These are phyloP conservation scores for Megalopta genalis DNA, from an alignment of 1,140 invertebrate genomes.

Conservation along the genomic window DNA sequence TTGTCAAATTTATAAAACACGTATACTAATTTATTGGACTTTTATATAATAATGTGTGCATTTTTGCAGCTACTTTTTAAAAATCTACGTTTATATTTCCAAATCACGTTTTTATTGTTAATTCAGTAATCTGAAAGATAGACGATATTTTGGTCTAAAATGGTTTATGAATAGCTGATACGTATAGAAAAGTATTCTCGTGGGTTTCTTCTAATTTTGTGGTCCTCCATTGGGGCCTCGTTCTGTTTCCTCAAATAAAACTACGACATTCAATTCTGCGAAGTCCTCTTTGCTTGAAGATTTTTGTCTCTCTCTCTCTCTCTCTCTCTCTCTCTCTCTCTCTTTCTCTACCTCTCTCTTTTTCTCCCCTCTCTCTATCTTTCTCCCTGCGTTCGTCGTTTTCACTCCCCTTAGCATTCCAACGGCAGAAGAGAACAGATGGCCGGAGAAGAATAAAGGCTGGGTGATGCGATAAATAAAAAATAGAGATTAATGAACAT, in stretches of 20 bases:
- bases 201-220: slow-evolving; percentile 41
- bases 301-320: slow-evolving; percentile 3
- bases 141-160: background rate
- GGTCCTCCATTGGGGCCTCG: slow-evolving; percentile 21
- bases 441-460: slow-evolving; percentile 31
- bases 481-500: background rate
- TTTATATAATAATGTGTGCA: too few relatives aligned
- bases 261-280: slow-evolving; percentile 40
- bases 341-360: background rate
- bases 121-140: too few relatives aligned
- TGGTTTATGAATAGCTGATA: background rate
- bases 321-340: too few relatives aligned
- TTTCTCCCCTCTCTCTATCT: background rate
- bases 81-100: too few relatives aligned
- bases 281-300: slow-evolving; percentile 44
- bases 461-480: slow-evolving; percentile 4
- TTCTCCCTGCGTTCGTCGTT: slow-evolving; percentile 16
- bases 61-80: too few relatives aligned
- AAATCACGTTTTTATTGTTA: too few relatives aligned
- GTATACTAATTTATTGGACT: too few relatives aligned
- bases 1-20: too few relatives aligned
- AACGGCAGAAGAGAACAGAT: slow-evolving; percentile 41
- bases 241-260: slow-evolving; percentile 48
- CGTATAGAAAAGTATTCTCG: background rate
- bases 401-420: slow-evolving; percentile 42